A percentile compares a stretch with the other conserved stretches of the same genome.
phyloP scores from a whole-genome alignment of 2,797 vertebrate genomes.

The Astyanax mexicanus region DNA sequence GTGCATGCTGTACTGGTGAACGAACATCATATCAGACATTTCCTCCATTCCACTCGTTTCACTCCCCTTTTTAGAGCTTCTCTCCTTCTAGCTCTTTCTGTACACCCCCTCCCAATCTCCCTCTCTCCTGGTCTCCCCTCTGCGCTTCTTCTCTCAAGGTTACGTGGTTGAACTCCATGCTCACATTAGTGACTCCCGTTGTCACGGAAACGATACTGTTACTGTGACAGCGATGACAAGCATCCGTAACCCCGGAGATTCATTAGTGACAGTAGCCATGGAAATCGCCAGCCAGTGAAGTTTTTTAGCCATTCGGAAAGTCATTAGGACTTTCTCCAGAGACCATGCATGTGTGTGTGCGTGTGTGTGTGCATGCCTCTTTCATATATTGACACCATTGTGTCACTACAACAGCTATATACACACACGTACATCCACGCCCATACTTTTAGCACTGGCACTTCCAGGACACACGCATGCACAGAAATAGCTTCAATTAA shows the following conservation, averaged over 20 bases:
- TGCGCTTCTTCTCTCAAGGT: slow-evolving; percentile 11
- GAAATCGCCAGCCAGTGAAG: slow-evolving; percentile 74
- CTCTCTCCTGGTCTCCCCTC: background rate
- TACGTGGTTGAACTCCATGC: slow-evolving; percentile 58
- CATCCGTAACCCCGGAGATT: slow-evolving; percentile 76
- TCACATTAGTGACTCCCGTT: slow-evolving; percentile 65
- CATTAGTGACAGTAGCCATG: slow-evolving; percentile 77
- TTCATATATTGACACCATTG: slow-evolving; percentile 1
- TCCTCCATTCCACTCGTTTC: too few species aligned
- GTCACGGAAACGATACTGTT: slow-evolving; percentile 65
- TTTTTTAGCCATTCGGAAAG: slow-evolving; percentile 46
- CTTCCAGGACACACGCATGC: background rate
- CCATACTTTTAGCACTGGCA: background rate
- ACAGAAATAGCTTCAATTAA: slow-evolving; percentile 44
- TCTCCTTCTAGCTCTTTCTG: background rate
- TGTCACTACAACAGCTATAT: slow-evolving; percentile 14
- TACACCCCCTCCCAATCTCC: background rate
- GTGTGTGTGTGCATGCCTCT: background rate
- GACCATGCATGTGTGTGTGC: slow-evolving; percentile 14
- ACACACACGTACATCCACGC: slow-evolving; percentile 20
- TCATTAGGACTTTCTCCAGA: slow-evolving; percentile 50
- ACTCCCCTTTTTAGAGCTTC: background rate
- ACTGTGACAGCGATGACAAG: slow-evolving; percentile 73
- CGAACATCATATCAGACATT: too few species aligned
- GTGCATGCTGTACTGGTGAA: too few species aligned